phyloP scores from a whole-genome alignment of 2,888 invertebrate species.

The Myathropa florea region DNA sequence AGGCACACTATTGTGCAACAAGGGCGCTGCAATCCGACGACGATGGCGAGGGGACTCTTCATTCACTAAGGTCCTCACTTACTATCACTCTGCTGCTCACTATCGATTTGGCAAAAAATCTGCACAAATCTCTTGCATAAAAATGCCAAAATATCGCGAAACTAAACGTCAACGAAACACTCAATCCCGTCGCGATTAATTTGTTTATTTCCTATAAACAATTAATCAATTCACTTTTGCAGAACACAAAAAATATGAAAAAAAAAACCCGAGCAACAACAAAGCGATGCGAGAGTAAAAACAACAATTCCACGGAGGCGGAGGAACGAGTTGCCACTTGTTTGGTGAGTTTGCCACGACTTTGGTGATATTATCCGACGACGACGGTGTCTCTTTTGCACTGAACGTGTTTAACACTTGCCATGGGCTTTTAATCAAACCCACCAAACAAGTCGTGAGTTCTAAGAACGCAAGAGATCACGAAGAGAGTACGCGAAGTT shows the following conservation, averaged over 20 bases:
- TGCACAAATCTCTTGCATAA: background rate
- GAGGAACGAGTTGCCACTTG: slow-evolving; percentile 41
- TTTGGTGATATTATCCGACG: slow-evolving; percentile 35
- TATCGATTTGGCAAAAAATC: slow-evolving; percentile 68
- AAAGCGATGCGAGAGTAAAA: background rate
- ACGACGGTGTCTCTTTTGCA: slow-evolving; percentile 60
- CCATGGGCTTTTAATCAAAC: slow-evolving; percentile 59
- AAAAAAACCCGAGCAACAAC: background rate
- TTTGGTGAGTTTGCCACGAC: slow-evolving; percentile 2
- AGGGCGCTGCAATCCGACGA: slow-evolving; percentile 6
- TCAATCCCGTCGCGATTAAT: background rate
- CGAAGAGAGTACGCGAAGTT: slow-evolving; percentile 24
- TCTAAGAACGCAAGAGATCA: background rate
- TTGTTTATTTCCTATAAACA: background rate
- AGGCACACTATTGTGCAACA: slow-evolving; percentile 54
- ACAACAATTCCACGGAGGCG: slow-evolving; percentile 61
- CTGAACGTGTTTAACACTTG: slow-evolving; percentile 58
- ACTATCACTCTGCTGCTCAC: slow-evolving; percentile 5
- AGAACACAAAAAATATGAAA: background rate
- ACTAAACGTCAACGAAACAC: background rate
- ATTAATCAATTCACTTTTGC: slow-evolving; percentile 1
- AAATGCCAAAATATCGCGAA: background rate
- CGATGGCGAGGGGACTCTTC: slow-evolving; percentile 31
- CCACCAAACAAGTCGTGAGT: background rate
- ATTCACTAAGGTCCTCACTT: slow-evolving; percentile 39